Evolutionary conservation across 2,113 vertebrate genomes (phyloP).

Genomic region (Hemichromis elongatus): DNA sequence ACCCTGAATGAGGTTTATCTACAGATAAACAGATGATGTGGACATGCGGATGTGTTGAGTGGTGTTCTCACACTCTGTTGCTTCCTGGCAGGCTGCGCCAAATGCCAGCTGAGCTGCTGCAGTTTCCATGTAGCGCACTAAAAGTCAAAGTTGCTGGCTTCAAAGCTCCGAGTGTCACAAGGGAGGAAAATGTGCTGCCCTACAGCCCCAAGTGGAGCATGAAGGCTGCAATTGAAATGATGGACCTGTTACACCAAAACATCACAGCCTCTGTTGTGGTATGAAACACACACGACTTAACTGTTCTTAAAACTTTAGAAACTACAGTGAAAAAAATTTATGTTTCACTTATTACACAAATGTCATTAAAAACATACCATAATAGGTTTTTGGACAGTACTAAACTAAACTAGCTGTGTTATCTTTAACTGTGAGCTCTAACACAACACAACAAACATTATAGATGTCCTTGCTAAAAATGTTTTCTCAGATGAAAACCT

Average conservation of each 20-base stretch:
- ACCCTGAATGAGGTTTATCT: background rate
- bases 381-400: background rate
- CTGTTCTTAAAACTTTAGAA: background rate
- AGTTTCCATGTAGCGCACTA: conserved; percentile 76
- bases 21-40: background rate
- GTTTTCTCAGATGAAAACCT: background rate
- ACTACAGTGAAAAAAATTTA: background rate
- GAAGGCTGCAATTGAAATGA: conserved; percentile 78
- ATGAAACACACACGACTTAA: background rate
- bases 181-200: conserved; percentile 68
- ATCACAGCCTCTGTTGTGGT: conserved; percentile 78
- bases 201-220: conserved; percentile 87
- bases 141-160: conserved; percentile 81
- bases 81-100: conserved; percentile 77
- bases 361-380: background rate
- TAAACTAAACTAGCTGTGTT: background rate
- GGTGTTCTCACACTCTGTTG: background rate
- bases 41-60: background rate
- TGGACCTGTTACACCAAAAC: conserved; percentile 76
- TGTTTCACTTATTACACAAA: background rate
- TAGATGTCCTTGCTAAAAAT: background rate
- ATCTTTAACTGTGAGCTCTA: background rate
- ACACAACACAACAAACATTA: background rate
- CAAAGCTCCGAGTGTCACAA: conserved; percentile 67
- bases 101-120: conserved; percentile 77